Evolutionary conservation across 1,140 invertebrate genomes (phyloP).

Genomic region (Drosophila persimilis): DNA sequence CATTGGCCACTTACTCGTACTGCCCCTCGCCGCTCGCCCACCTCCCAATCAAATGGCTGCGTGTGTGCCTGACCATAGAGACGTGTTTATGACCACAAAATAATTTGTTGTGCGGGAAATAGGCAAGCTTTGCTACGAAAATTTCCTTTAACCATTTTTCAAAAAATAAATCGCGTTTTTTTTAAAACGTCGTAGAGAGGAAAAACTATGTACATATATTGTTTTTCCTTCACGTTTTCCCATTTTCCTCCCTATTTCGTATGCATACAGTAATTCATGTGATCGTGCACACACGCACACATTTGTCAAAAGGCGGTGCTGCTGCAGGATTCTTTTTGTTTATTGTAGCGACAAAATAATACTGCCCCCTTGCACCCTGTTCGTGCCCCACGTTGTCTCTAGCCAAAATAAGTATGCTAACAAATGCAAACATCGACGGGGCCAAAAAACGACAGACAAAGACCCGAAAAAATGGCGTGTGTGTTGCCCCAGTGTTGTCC

Average conservation of each 20-base stretch:
- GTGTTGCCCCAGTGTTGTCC: slow-evolving; percentile 12
- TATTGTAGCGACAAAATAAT: slow-evolving; percentile 56
- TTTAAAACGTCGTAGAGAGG: too few relatives aligned
- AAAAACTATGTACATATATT: too few relatives aligned
- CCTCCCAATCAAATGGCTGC: too few relatives aligned
- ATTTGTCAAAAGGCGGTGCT: neutral
- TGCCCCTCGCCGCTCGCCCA: slow-evolving; percentile 1
- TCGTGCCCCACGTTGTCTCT: too few relatives aligned
- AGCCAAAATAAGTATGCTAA: slow-evolving; percentile 41
- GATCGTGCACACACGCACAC: too few relatives aligned
- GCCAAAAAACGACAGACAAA: slow-evolving; percentile 19
- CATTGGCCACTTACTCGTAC: slow-evolving; percentile 66
- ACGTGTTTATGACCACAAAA: slow-evolving; percentile 43
- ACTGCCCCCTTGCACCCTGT: slow-evolving; percentile 23
- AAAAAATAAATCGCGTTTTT: too few relatives aligned
- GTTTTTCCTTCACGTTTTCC: too few relatives aligned
- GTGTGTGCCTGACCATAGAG: slow-evolving; percentile 24
- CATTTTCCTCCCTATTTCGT: too few relatives aligned
- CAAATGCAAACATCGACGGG: slow-evolving; percentile 41
- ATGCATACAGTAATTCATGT: too few relatives aligned
- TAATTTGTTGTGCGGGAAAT: slow-evolving; percentile 31
- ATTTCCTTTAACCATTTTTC: neutral
- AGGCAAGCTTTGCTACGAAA: neutral
- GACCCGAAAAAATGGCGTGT: slow-evolving; percentile 42
- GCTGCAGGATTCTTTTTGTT: slow-evolving; percentile 27